Conservation (phyloP, 2,113 vertebrate genomes). For the Eurypyga helias region DNA sequence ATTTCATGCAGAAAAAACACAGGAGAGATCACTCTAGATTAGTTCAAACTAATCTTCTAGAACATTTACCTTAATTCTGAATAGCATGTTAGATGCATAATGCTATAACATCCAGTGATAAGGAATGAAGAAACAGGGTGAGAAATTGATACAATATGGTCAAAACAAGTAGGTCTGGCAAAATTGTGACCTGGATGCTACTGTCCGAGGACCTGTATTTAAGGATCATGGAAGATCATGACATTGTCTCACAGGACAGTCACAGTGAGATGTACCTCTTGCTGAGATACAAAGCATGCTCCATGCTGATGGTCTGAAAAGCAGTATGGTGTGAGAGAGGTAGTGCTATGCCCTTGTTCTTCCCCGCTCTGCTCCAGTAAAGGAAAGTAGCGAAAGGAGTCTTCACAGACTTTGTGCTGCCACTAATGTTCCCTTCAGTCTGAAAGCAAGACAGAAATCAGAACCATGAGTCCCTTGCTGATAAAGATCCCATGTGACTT, state of each 20-base stretch:
- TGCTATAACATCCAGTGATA: neutral
- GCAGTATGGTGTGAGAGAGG: neutral
- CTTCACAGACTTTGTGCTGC: neutral
- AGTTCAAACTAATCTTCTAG: neutral
- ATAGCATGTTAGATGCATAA: neutral
- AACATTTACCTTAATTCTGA: neutral
- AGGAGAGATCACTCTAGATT: neutral
- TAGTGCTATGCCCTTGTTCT: neutral
- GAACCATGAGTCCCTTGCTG: neutral
- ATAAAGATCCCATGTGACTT: accelerated
- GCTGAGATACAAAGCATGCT: neutral
- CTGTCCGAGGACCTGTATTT: neutral
- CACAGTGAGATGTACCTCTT: neutral
- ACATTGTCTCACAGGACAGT: neutral
- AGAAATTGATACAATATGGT: neutral
- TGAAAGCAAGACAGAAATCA: neutral
- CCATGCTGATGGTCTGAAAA: neutral
- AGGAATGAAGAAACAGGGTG: neutral
- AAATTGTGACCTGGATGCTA: neutral
- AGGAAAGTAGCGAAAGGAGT: neutral
- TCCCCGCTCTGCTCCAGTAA: neutral
- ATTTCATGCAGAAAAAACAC: neutral
- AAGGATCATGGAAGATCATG: neutral
- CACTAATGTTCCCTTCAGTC: neutral
- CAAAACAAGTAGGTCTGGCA: neutral